Percentiles rank a stretch among this genome's conserved stretches.
Evolutionary conservation across 2,888 invertebrate species (phyloP).

Genomic region (Palloptera scutellata): DNA sequence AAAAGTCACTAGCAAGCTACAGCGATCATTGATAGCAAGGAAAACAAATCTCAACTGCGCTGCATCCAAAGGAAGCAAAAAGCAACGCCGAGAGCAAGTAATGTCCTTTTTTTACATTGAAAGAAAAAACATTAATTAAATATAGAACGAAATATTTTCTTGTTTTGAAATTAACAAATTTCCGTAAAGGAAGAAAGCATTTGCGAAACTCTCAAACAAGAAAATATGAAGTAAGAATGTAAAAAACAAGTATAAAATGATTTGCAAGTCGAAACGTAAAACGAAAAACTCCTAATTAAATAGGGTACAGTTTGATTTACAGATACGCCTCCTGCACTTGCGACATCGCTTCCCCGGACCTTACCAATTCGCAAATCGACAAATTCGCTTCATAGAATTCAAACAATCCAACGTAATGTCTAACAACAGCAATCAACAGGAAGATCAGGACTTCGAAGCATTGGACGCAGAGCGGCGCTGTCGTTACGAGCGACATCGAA

Average conservation of each 20-base stretch:
- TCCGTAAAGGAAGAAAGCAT: neutral
- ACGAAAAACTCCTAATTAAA: slow-evolving; percentile 47
- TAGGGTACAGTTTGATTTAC: slow-evolving; percentile 61
- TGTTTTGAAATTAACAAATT: slow-evolving; percentile 25
- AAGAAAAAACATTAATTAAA: slow-evolving; percentile 17
- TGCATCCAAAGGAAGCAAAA: slow-evolving; percentile 10
- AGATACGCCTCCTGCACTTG: slow-evolving; percentile 43
- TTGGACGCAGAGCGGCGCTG: slow-evolving; percentile 19
- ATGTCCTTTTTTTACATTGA: slow-evolving; percentile 31
- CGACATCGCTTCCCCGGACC: neutral
- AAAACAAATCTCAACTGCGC: slow-evolving; percentile 17
- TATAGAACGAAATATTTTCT: slow-evolving; percentile 27
- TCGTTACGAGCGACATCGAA: slow-evolving; percentile 37
- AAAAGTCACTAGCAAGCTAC: slow-evolving; percentile 29
- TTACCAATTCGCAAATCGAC: slow-evolving; percentile 25
- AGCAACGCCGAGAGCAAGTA: slow-evolving; percentile 31
- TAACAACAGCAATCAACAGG: slow-evolving; percentile 39
- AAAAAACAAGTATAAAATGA: slow-evolving; percentile 18
- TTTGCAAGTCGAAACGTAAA: slow-evolving; percentile 10
- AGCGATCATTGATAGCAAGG: slow-evolving; percentile 7
- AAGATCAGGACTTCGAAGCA: slow-evolving; percentile 31
- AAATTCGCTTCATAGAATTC: slow-evolving; percentile 29
- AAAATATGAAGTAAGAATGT: slow-evolving; percentile 20
- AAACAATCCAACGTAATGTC: neutral
- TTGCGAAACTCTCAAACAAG: slow-evolving; percentile 21